Percentiles rank a stretch among this genome's conserved stretches.
Conservation (phyloP, 2,113 vertebrate genomes). For the Ciconia boyciana region DNA sequence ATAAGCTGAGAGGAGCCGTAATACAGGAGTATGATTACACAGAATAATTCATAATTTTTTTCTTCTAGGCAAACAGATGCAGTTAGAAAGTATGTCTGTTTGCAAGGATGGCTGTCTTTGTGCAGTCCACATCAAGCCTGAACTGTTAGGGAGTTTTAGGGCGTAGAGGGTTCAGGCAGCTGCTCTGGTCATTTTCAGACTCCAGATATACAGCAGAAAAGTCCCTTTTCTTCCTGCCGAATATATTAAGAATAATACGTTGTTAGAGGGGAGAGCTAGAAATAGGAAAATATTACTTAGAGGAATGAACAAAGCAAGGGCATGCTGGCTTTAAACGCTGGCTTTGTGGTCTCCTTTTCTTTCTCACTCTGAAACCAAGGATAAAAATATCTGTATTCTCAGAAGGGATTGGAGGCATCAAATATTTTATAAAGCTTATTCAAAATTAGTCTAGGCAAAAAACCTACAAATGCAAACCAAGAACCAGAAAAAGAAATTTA, state of each 20-base stretch:
- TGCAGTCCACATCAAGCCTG: neutral
- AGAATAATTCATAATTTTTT: slow-evolving; percentile 41
- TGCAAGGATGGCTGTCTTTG: neutral
- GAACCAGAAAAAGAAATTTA: neutral
- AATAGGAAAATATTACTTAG: neutral
- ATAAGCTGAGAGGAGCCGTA: neutral
- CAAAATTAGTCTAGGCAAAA: neutral
- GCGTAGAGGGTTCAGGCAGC: neutral
- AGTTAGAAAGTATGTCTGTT: neutral
- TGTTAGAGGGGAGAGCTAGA: neutral
- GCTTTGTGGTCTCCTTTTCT: neutral
- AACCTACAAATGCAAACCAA: neutral
- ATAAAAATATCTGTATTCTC: slow-evolving; percentile 1
- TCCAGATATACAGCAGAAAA: neutral
- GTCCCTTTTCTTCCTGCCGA: neutral
- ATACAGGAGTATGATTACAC: neutral
- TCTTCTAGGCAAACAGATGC: slow-evolving; percentile 16
- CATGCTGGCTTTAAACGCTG: neutral
- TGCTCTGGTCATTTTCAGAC: neutral
- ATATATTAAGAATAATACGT: neutral
- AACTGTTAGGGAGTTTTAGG: neutral
- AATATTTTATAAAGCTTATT: neutral
- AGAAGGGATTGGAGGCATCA: neutral
- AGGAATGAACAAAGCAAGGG: neutral
- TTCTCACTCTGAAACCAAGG: neutral